Base-by-base conservation (phyloP, 2,113 vertebrate species). In the Tricholaema leucomelas region DNA sequence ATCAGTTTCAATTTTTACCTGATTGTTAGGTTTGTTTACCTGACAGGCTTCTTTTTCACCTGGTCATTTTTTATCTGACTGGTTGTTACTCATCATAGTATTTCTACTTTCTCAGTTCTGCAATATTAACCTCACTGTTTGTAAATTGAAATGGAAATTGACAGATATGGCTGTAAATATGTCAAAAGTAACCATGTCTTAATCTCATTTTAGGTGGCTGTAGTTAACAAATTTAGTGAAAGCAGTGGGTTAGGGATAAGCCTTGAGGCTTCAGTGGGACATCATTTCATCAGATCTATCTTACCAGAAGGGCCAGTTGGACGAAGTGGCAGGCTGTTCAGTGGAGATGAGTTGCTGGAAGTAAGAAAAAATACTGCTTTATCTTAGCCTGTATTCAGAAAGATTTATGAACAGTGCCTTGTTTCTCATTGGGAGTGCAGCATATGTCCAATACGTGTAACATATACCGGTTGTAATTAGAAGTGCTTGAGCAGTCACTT, bases 251-350 rank as follows among this genome's bases (percentile, higher is more conserved):
- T 99, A 86, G 99, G 99, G 31, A 99, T 99, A 97, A 99, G 99
- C 92, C 97, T 99, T 79, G 99, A 99, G 96, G 98, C 98, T 72
- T 97, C 97, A 61, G 96, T 97, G 16, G 99, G 98, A 20, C 98
- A 99, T 97, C 99, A 99, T 97, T 99, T 99, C 96, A 98, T 99
- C 87, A 98, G 99, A 69, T 99, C 99, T 28, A 94, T 99, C 30
- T 97, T 99, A 74, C 99, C 99, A 0, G 99, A 99, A 93, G 99
- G 99, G 19, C 99, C 99, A 4, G 98, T 99, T 15, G 99, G 99
- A n/a, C 98, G 98, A 92, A 98, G 98, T 1, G 98, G 98, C 77
- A 98, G 98, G 80, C 97, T 99, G 28, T 99, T 98, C 94, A 99
- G 98, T 87, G 99, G 99, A 92, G 99, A 99, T 84, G 99, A 99